A percentile compares a stretch with the other conserved stretches of the same genome.
phyloP scores from a whole-genome alignment of 30 jellyfish, hydroid and myxozoan genomes.

The Nemopilema nomurai region DNA sequence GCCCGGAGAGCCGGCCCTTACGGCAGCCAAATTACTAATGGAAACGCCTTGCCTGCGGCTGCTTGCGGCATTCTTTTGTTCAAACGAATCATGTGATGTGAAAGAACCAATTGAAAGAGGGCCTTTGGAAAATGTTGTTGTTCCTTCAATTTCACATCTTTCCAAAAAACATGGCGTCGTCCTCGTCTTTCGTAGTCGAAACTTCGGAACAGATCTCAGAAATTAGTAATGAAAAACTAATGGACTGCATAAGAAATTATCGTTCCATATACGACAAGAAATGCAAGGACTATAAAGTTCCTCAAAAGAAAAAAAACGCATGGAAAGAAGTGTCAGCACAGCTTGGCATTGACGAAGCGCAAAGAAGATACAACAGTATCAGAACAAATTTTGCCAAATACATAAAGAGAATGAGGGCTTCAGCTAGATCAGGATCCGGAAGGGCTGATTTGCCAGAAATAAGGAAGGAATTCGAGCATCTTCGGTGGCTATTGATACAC shows the following conservation, averaged over 20 bases:
- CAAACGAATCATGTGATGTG: not conserved
- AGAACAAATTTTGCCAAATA: constrained; percentile 34
- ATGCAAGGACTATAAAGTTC: constrained; percentile 9
- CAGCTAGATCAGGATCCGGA: constrained; percentile 10
- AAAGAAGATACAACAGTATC: constrained; percentile 37
- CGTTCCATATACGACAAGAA: constrained; percentile 13
- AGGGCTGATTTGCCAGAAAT: constrained; percentile 12
- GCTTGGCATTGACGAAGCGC: constrained; percentile 32
- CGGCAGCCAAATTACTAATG: constrained; percentile 7
- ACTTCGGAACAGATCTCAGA: constrained; percentile 3
- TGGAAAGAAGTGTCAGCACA: constrained; percentile 34
- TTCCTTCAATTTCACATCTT: not conserved
- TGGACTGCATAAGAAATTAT: constrained; percentile 20
- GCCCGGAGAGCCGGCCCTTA: no score
- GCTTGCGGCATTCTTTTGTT: not conserved
- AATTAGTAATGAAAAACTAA: constrained; percentile 4
- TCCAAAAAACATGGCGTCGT: constrained; percentile 10
- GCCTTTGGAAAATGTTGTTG: not conserved
- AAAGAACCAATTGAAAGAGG: not conserved
- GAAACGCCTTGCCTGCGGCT: constrained; percentile 28
- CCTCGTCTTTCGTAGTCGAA: not conserved
- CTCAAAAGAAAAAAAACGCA: constrained; percentile 25
- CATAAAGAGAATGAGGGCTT: constrained; percentile 15
- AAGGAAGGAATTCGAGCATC: constrained; percentile 20
- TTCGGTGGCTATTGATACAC: constrained; percentile 9